phyloP scores from a whole-genome alignment of 2,888 invertebrate species.

The Plemyria rubiginata region DNA sequence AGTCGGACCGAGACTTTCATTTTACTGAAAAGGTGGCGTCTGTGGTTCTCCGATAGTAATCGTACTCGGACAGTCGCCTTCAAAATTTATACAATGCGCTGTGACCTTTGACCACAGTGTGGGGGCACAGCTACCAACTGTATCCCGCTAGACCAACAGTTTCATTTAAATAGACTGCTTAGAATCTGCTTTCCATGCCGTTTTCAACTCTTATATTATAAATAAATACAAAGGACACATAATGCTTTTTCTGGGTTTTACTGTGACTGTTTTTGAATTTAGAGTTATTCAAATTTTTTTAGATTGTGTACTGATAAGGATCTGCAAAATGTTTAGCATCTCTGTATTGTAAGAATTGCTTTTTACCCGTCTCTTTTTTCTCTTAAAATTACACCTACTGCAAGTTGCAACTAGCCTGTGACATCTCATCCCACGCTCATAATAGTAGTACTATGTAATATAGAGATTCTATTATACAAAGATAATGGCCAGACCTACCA shows the following conservation, averaged over 20 bases:
- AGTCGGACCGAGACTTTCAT: constrained; percentile 24
- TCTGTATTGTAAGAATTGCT: too few species aligned
- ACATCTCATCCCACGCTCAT: constrained; percentile 27
- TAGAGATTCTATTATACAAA: constrained; percentile 30
- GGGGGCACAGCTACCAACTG: neutral
- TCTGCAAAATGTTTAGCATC: too few species aligned
- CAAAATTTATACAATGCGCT: constrained; percentile 41
- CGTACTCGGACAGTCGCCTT: constrained; percentile 23
- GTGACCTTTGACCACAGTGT: constrained; percentile 33
- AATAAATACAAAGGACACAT: neutral
- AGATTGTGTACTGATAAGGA: too few species aligned
- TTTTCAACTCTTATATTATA: neutral
- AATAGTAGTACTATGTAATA: constrained; percentile 33
- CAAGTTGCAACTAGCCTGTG: neutral
- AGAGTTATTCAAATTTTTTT: too few species aligned
- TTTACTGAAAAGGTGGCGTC: constrained; percentile 13
- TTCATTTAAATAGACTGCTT: constrained; percentile 4
- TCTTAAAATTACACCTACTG: neutral
- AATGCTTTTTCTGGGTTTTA: too few species aligned
- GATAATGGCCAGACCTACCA: constrained; percentile 33
- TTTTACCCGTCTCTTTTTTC: too few species aligned
- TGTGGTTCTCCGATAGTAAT: constrained; percentile 24
- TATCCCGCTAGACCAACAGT: neutral
- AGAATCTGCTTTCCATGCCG: neutral
- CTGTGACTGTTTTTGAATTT: too few species aligned